phyloP scores from a whole-genome alignment of 2,113 vertebrate species.

The Orientallactaga bullata region DNA sequence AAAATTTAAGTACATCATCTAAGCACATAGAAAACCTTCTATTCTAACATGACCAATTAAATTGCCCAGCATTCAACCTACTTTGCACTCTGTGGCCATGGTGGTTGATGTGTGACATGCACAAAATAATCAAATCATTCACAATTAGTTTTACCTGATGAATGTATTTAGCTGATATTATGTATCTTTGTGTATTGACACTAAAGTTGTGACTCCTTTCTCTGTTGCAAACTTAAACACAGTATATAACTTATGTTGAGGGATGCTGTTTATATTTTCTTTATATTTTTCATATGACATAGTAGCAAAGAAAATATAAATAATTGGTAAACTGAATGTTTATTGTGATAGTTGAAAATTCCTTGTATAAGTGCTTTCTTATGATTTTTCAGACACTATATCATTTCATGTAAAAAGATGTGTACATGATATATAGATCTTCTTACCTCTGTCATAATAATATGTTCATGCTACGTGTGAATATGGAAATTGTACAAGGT shows the following conservation, averaged over 20 bases:
- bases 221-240: background rate
- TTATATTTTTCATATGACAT: background rate
- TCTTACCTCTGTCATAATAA: too few species aligned
- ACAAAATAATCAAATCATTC: background rate
- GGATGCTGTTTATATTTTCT: background rate
- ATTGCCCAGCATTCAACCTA: background rate
- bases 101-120: background rate
- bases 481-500: too few species aligned
- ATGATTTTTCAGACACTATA: too few species aligned
- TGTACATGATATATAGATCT: too few species aligned
- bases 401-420: too few species aligned
- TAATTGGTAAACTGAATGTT: background rate
- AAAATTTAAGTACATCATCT: background rate
- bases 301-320: background rate
- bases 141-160: background rate
- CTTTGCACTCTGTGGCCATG: background rate
- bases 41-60: background rate
- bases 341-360: conserved; percentile 5
- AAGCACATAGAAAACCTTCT: too few species aligned
- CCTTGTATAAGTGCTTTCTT: background rate
- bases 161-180: background rate
- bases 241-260: background rate
- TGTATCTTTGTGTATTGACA: background rate
- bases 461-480: too few species aligned
- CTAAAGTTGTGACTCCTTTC: background rate